Percentiles rank a stretch among this genome's conserved stretches.
Evolutionary conservation across 2,113 vertebrate genomes (phyloP).

Genomic region (Meles meles): DNA sequence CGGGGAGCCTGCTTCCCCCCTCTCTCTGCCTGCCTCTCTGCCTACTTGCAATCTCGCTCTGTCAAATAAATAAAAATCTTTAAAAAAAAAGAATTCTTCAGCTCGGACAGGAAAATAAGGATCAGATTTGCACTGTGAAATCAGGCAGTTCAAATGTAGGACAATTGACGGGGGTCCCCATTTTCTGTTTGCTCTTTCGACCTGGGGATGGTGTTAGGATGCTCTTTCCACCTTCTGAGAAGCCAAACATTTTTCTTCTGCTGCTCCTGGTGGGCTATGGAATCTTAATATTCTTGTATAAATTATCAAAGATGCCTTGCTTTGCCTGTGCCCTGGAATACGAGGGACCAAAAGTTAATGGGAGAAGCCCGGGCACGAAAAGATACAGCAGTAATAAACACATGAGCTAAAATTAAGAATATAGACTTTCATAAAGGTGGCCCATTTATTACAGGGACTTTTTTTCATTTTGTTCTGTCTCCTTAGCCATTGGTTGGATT

Average conservation of each 20-base stretch:
- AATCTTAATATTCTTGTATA: neutral
- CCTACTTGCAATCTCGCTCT: too few relatives aligned
- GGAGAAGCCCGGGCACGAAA: neutral
- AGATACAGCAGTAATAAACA: neutral
- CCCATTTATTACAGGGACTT: too few relatives aligned
- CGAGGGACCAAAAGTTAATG: neutral
- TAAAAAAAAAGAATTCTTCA: neutral
- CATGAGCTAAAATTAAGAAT: neutral
- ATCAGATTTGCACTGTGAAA: neutral
- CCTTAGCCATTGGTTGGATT: neutral
- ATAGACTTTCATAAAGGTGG: neutral
- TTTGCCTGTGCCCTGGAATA: neutral
- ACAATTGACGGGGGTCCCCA: accelerated
- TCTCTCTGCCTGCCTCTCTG: too few relatives aligned
- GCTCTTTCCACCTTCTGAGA: neutral
- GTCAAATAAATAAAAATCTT: too few relatives aligned
- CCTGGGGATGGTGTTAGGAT: neutral
- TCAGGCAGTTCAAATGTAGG: neutral
- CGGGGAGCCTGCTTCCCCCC: too few relatives aligned
- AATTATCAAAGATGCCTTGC: neutral
- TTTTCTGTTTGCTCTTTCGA: neutral
- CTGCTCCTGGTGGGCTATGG: neutral
- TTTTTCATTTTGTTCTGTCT: neutral
- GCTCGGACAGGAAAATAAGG: neutral
- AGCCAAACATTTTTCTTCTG: neutral